Conservation (phyloP, 2,113 vertebrate species). For the Spea multiplicata region DNA sequence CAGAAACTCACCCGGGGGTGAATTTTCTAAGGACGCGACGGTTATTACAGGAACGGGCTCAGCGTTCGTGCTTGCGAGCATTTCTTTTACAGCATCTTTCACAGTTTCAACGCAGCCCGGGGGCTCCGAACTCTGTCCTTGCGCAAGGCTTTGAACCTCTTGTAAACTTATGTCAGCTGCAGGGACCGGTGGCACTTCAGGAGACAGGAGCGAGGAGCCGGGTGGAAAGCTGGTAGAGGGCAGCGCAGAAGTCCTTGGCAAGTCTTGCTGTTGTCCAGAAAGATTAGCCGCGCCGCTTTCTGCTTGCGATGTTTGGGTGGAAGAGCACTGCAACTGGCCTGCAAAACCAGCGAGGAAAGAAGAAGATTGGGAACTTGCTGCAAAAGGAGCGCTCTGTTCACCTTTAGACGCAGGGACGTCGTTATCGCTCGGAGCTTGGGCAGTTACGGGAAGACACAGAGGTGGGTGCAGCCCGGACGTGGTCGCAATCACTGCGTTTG, state of each 20-base stretch:
- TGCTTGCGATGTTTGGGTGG: conserved; percentile 50
- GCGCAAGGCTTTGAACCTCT: conserved; percentile 51
- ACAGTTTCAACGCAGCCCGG: conserved; percentile 51
- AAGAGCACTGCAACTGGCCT: conserved; percentile 49
- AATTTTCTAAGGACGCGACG: conserved; percentile 30
- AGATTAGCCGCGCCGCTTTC: conserved; percentile 56
- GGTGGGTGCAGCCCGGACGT: conserved; percentile 66
- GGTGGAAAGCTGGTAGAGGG: conserved; percentile 50
- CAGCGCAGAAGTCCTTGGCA: conserved; percentile 48
- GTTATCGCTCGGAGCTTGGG: conserved; percentile 63
- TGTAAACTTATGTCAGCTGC: conserved; percentile 48
- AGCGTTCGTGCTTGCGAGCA: conserved; percentile 46
- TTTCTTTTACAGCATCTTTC: conserved; percentile 45
- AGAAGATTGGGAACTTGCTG: conserved; percentile 49
- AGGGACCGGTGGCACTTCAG: conserved; percentile 50
- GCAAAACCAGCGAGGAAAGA: conserved; percentile 43
- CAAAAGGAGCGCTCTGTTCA: not conserved
- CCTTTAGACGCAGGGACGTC: conserved; percentile 57
- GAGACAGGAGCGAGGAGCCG: conserved; percentile 42
- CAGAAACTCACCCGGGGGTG: conserved; percentile 51
- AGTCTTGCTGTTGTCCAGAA: conserved; percentile 57
- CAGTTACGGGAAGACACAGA: conserved; percentile 65
- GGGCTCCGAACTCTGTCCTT: conserved; percentile 53
- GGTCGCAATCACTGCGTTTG: conserved; percentile 67
- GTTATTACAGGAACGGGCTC: conserved; percentile 46